Conservation (phyloP, 2,113 vertebrate genomes). For the Dasyurus viverrinus region DNA sequence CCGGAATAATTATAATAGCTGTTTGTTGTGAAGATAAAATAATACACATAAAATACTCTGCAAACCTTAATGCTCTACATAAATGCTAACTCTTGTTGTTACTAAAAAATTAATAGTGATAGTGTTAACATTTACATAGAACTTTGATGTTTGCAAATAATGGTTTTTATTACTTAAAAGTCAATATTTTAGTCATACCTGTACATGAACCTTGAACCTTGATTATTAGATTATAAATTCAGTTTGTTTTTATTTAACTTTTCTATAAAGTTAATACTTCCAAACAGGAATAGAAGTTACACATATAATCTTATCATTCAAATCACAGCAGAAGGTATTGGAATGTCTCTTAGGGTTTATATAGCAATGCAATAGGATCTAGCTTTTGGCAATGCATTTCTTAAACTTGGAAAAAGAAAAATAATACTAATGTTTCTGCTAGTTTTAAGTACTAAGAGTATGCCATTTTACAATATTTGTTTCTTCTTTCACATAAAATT, state of each 20-base stretch:
- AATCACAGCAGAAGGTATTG: neutral
- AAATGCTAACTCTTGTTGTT: neutral
- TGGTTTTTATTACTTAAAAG: neutral
- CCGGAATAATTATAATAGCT: neutral
- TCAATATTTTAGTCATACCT: neutral
- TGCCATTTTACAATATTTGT: neutral
- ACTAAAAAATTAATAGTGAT: neutral
- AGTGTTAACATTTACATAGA: neutral
- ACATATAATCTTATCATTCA: neutral
- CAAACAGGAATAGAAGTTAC: neutral
- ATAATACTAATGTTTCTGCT: neutral
- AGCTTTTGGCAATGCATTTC: neutral
- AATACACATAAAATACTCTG: conserved; percentile 22
- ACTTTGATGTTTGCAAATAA: neutral
- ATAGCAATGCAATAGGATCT: neutral
- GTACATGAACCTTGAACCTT: neutral
- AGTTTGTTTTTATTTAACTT: neutral
- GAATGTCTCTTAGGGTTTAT: neutral
- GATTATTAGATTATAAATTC: neutral
- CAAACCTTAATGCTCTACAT: neutral
- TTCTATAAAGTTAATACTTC: neutral
- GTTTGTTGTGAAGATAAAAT: conserved; percentile 29
- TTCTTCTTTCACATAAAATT: neutral
- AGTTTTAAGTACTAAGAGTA: neutral
- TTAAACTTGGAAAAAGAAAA: neutral